Percentiles rank a stretch among this genome's conserved stretches.
phyloP scores from a whole-genome alignment of 2,113 vertebrate genomes.

The Elanus axillaris region DNA sequence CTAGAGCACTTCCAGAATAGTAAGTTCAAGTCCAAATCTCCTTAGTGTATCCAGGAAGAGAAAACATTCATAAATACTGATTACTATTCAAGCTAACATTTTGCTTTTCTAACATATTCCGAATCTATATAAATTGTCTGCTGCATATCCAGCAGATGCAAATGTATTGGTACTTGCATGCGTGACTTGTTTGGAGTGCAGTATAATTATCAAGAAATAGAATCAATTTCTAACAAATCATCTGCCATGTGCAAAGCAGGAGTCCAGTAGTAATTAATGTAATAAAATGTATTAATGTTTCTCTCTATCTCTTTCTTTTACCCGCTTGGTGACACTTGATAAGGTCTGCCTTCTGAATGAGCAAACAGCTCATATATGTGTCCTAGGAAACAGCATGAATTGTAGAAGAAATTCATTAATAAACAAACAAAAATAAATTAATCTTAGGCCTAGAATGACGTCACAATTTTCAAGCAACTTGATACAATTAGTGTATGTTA shows the following conservation, averaged over 20 bases:
- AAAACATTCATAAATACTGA: slow-evolving; percentile 28
- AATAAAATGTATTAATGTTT: slow-evolving; percentile 20
- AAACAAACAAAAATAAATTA: neutral
- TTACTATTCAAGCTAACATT: slow-evolving; percentile 42
- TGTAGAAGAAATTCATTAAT: slow-evolving; percentile 27
- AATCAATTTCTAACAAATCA: slow-evolving; percentile 66
- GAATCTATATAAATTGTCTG: neutral
- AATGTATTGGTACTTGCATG: slow-evolving; percentile 5
- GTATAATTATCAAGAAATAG: slow-evolving; percentile 53
- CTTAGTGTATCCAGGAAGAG: neutral
- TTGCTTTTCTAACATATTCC: neutral
- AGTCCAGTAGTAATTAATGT: slow-evolving; percentile 46
- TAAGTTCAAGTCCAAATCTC: neutral
- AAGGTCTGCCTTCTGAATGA: neutral
- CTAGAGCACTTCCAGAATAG: neutral
- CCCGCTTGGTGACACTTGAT: neutral
- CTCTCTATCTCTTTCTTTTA: neutral
- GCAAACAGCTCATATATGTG: neutral
- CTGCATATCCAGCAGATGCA: slow-evolving; percentile 34
- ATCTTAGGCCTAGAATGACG: neutral
- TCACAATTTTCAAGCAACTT: neutral
- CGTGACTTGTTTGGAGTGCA: slow-evolving; percentile 11
- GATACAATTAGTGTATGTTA: neutral
- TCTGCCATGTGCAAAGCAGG: slow-evolving; percentile 18
- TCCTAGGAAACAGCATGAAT: neutral